Conservation (phyloP, 2,113 vertebrate genomes). For the Ceyx melanurus region DNA sequence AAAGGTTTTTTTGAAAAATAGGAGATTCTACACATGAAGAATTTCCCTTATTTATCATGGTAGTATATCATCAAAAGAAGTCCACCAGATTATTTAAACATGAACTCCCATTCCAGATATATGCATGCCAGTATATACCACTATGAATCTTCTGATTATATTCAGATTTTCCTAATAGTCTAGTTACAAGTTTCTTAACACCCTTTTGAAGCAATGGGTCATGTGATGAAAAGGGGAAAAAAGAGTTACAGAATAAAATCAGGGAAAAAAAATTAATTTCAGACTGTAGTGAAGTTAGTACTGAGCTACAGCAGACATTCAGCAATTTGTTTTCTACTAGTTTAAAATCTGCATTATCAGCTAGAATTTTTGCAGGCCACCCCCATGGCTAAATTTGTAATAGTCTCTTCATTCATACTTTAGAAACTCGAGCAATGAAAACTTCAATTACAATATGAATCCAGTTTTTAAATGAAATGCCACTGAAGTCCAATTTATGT, state of each 20-base stretch:
- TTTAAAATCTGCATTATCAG: neutral
- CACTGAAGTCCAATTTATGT: neutral
- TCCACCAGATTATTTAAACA: neutral
- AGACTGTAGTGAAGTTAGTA: neutral
- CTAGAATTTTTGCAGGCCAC: neutral
- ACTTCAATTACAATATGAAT: neutral
- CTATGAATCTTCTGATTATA: neutral
- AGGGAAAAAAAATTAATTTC: neutral
- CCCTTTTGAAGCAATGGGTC: neutral
- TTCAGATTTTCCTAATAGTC: neutral
- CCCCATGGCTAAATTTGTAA: neutral
- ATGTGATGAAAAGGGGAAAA: neutral
- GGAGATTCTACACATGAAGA: neutral
- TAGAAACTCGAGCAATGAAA: neutral
- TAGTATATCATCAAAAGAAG: conserved; percentile 17
- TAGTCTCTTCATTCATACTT: neutral
- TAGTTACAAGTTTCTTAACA: neutral
- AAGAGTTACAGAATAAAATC: neutral
- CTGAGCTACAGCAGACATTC: neutral
- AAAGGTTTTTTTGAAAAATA: neutral
- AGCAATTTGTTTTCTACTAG: neutral
- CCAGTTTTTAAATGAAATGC: neutral
- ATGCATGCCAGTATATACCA: neutral
- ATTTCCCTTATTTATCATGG: conserved; percentile 25
- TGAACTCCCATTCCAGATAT: neutral